These are phyloP conservation scores for Clarias platycephalus DNA, from an alignment of 2,797 vertebrate species.

Conservation along the genomic window DNA sequence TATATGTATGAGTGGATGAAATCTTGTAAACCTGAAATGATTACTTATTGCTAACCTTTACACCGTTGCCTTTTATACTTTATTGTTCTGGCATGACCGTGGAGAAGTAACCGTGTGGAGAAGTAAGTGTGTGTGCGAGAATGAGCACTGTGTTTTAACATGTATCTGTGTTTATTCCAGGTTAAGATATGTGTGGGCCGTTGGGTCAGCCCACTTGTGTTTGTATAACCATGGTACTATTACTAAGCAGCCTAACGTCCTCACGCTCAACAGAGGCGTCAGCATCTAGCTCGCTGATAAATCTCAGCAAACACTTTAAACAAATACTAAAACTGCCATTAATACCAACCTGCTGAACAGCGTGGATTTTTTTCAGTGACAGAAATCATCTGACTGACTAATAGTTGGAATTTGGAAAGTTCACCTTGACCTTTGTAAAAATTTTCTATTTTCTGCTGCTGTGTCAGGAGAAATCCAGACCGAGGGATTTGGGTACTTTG, in stretches of 20 bases:
- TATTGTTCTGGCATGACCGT: background rate
- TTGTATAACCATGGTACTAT: conserved; percentile 47
- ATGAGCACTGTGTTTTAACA: background rate
- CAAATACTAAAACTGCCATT: background rate
- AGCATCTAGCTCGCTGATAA: conserved; percentile 38
- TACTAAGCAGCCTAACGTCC: conserved; percentile 50
- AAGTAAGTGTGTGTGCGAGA: background rate
- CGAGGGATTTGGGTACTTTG: conserved; percentile 47
- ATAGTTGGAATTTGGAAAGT: background rate
- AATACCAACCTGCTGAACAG: background rate
- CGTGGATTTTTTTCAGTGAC: background rate
- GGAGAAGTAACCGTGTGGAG: conserved; percentile 34
- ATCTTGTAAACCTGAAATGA: conserved; percentile 33
- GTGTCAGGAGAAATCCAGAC: conserved; percentile 36
- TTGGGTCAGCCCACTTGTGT: conserved; percentile 23
- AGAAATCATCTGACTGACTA: background rate
- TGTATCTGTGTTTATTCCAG: conserved; percentile 10
- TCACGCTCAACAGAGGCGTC: conserved; percentile 18
- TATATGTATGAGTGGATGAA: conserved; percentile 18
- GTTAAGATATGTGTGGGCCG: conserved; percentile 24
- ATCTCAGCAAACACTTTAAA: conserved; percentile 2
- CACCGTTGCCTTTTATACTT: conserved; percentile 17
- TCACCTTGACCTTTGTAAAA: conserved; percentile 8
- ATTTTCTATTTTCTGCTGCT: conserved; percentile 16
- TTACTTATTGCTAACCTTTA: conserved; percentile 52